phyloP scores from a whole-genome alignment of 2,797 vertebrate genomes.

The Gallinago nigripennis region DNA sequence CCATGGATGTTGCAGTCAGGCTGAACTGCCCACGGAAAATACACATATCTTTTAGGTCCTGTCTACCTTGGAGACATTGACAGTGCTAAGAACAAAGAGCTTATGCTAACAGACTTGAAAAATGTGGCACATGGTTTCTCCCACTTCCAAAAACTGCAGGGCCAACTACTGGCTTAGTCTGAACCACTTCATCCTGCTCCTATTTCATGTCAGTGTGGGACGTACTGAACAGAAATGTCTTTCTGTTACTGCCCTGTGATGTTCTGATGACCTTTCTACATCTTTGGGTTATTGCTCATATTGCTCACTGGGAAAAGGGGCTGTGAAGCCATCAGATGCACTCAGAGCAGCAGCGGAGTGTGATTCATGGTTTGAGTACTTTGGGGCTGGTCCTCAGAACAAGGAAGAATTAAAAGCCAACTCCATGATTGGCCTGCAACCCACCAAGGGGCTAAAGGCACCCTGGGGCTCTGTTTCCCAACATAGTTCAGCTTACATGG shows the following conservation, averaged over 20 bases:
- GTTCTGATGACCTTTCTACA: neutral
- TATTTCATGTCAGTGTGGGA: neutral
- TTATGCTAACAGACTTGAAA: neutral
- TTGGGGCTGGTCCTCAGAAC: neutral
- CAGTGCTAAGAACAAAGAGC: neutral
- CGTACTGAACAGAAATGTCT: neutral
- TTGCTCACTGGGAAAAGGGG: neutral
- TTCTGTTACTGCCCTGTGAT: neutral
- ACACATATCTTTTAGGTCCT: neutral
- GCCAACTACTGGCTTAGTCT: neutral
- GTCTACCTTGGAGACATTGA: neutral
- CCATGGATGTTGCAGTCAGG: neutral
- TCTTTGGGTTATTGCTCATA: constrained; percentile 8
- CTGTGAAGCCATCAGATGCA: neutral
- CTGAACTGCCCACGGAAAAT: neutral
- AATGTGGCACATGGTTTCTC: neutral
- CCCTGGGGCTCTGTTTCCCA: neutral
- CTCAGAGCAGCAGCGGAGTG: neutral
- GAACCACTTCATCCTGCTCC: neutral
- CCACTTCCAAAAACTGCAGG: neutral
- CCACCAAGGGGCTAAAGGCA: neutral
- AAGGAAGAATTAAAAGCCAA: neutral
- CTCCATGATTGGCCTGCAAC: neutral
- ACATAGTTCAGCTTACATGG: neutral
- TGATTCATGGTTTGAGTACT: neutral